phyloP scores from a whole-genome alignment of 2,888 invertebrate species.

The Lypha dubia region DNA sequence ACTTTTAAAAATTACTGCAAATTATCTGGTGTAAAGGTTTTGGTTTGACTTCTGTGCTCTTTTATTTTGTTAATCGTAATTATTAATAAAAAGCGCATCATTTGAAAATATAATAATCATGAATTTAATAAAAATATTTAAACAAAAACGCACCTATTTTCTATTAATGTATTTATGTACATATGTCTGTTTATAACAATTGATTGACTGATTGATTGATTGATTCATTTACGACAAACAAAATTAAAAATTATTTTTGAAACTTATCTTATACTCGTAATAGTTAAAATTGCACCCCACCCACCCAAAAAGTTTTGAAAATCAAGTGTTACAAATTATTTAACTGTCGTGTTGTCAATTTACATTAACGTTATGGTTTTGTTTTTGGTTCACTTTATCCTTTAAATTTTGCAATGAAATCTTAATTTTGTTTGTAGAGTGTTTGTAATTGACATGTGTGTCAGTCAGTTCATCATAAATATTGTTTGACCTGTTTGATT shows the following conservation, averaged over 20 bases:
- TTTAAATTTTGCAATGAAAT: conserved; percentile 29
- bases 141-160: conserved; percentile 50
- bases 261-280: neutral
- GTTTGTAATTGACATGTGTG: conserved; percentile 58
- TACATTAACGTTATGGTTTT: conserved; percentile 16
- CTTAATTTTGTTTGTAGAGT: conserved; percentile 51
- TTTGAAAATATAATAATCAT: conserved; percentile 35
- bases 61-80: conserved; percentile 24
- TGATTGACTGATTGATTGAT: conserved; percentile 44
- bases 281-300: conserved; percentile 56
- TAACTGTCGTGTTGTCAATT: conserved; percentile 51
- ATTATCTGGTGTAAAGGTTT: conserved; percentile 48
- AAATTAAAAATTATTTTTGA: conserved; percentile 34
- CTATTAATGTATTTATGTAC: conserved; percentile 32
- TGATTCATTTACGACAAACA: conserved; percentile 36
- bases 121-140: conserved; percentile 46
- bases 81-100: conserved; percentile 45
- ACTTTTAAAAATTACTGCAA: neutral
- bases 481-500: conserved; percentile 62
- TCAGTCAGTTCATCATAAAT: conserved; percentile 31
- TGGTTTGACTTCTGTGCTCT: conserved; percentile 56
- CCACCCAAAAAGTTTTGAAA: conserved; percentile 34
- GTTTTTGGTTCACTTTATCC: neutral
- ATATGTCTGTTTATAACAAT: conserved; percentile 36
- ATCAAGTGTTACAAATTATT: conserved; percentile 45